Evolutionary conservation across 2,888 invertebrate species (phyloP).

Genomic region (Mesoligia furuncula): DNA sequence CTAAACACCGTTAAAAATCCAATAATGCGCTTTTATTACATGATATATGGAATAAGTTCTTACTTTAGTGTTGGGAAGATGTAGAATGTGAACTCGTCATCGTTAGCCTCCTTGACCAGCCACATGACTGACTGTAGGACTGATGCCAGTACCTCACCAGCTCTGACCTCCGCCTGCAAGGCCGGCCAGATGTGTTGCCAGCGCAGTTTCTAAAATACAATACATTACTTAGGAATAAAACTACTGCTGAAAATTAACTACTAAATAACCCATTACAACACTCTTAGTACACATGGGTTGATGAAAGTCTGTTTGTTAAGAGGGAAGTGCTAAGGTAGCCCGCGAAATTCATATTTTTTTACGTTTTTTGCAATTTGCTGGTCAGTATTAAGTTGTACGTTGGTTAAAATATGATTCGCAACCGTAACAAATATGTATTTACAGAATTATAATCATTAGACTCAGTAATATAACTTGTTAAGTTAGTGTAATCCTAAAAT

Average conservation of each 20-base stretch:
- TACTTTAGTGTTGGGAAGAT: conserved; percentile 96
- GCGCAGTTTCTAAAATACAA: conserved; percentile 95
- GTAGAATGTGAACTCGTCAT: conserved; percentile 94
- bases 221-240: conserved; percentile 4
- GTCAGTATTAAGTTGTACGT: no score
- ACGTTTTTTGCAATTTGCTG: no score
- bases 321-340: no score
- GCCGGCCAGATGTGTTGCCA: conserved; percentile 98
- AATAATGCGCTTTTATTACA: not conserved
- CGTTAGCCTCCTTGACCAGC: conserved; percentile 94
- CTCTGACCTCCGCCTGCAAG: conserved; percentile 95
- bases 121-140: conserved; percentile 96
- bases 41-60: conserved; percentile 67
- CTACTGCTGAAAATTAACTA: not conserved
- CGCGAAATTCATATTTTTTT: no score
- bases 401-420: no score
- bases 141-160: conserved; percentile 96
- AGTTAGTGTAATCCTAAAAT: no score
- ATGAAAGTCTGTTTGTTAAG: not conserved
- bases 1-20: not conserved
- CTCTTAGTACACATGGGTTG: not conserved
- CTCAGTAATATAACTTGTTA: no score
- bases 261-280: not conserved
- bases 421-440: no score
- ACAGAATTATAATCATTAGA: no score